Evolutionary conservation across 2,797 vertebrate genomes (phyloP).

Genomic region (Artibeus jamaicensis): DNA sequence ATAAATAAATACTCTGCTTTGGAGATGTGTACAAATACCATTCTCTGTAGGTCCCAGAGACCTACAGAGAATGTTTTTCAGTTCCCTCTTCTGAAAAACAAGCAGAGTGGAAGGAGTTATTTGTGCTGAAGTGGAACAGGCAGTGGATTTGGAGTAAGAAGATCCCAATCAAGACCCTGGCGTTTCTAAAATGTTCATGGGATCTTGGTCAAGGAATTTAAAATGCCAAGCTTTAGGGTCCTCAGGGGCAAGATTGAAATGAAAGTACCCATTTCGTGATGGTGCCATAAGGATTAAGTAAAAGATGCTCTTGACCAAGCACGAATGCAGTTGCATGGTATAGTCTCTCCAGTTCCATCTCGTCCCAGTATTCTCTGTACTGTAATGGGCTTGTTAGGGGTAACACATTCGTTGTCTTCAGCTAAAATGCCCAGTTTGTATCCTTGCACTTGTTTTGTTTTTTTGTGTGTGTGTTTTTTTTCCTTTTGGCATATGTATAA

Average conservation of each 20-base stretch:
- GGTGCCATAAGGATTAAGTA: background rate
- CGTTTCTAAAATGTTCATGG: background rate
- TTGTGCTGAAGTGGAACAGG: background rate
- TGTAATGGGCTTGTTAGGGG: background rate
- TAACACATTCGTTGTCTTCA: conserved; percentile 5
- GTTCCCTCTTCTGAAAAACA: background rate
- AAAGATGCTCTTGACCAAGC: background rate
- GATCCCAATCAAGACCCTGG: background rate
- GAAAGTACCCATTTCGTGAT: background rate
- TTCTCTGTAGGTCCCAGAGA: background rate
- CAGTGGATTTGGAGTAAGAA: background rate
- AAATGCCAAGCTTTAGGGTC: background rate
- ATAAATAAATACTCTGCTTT: background rate
- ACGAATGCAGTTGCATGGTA: background rate
- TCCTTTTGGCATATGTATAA: conserved; percentile 76
- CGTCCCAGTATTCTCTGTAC: background rate
- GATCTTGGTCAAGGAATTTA: background rate
- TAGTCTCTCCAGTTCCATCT: background rate
- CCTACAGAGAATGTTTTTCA: too few relatives aligned
- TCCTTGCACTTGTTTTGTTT: background rate
- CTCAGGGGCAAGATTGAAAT: background rate
- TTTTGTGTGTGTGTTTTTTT: background rate
- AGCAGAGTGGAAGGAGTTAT: background rate
- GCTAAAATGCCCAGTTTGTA: conserved; percentile 56
- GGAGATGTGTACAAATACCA: background rate